Evolutionary conservation across 1,140 invertebrate genomes (phyloP).

Genomic region (Calephelis nemesis): DNA sequence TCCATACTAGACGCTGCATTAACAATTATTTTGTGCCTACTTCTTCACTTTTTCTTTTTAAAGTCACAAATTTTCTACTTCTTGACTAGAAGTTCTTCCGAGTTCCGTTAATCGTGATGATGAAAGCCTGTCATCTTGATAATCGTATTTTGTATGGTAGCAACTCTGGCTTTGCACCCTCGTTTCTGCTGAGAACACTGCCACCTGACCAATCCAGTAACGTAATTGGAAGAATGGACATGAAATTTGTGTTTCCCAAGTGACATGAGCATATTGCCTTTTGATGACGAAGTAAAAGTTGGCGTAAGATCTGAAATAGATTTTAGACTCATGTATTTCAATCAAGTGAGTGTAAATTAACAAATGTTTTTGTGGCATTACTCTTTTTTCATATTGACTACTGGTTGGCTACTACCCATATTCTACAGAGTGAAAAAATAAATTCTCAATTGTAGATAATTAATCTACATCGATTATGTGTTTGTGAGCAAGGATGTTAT

Average conservation of each 20-base stretch:
- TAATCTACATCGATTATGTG: no score
- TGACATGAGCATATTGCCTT: conserved; percentile 9
- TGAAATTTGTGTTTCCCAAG: conserved; percentile 22
- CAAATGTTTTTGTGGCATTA: no score
- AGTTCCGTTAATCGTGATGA: not conserved
- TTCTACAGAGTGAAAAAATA: no score
- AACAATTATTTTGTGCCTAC: no score
- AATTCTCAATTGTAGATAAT: no score
- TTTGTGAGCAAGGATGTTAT: no score
- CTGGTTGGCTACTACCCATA: no score
- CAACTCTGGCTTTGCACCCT: conserved; percentile 30
- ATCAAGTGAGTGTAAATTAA: not conserved
- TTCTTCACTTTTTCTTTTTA: no score
- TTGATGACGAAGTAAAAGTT: conserved; percentile 6
- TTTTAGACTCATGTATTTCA: not conserved
- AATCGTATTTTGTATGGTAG: conserved; percentile 21
- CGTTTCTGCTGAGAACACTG: conserved; percentile 26
- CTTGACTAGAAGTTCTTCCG: no score
- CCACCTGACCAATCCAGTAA: conserved; percentile 24
- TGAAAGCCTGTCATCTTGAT: conserved; percentile 23
- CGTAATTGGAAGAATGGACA: conserved; percentile 15
- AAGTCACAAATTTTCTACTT: no score
- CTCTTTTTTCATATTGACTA: no score
- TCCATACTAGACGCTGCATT: no score
- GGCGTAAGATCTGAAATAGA: not conserved